A percentile compares a stretch with the other conserved stretches of the same genome.
phyloP scores from a whole-genome alignment of 2,113 vertebrate species.

The Triplophysa rosa region DNA sequence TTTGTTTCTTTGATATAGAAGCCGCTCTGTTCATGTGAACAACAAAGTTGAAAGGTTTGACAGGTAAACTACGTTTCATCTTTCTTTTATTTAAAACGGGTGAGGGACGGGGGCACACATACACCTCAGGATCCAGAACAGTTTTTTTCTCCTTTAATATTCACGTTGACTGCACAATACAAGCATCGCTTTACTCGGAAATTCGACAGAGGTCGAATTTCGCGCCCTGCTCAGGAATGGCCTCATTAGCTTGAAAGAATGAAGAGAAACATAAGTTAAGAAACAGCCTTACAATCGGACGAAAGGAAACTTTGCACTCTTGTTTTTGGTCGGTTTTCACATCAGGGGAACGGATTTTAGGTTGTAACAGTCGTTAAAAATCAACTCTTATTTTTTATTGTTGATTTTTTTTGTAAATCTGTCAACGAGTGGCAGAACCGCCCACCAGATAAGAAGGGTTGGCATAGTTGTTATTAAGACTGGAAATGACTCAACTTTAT shows the following conservation, averaged over 20 bases:
- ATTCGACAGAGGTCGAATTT: constrained; percentile 80
- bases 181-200: constrained; percentile 82
- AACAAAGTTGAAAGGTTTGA: constrained; percentile 63
- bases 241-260: constrained; percentile 82
- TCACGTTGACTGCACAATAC: constrained; percentile 82
- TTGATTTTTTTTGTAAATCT: constrained; percentile 4
- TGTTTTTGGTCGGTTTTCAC: constrained; percentile 61
- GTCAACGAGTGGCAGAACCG: constrained; percentile 42
- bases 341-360: constrained; percentile 60
- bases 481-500: constrained; percentile 50
- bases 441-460: constrained; percentile 30
- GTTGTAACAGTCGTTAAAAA: constrained; percentile 54
- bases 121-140: constrained; percentile 82
- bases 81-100: constrained; percentile 55
- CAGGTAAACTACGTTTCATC: constrained; percentile 64
- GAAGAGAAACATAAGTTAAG: constrained; percentile 70
- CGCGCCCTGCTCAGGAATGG: constrained; percentile 81
- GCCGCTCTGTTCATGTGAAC: constrained; percentile 64
- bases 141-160: constrained; percentile 72
- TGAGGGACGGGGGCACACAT: constrained; percentile 63
- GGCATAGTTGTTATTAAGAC: constrained; percentile 55
- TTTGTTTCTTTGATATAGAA: constrained; percentile 60
- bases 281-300: constrained; percentile 78
- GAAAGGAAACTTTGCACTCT: constrained; percentile 72
- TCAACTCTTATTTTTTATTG: constrained; percentile 39